Base-by-base conservation (phyloP, 1,140 invertebrate species). In the Zaprionus africanus region DNA sequence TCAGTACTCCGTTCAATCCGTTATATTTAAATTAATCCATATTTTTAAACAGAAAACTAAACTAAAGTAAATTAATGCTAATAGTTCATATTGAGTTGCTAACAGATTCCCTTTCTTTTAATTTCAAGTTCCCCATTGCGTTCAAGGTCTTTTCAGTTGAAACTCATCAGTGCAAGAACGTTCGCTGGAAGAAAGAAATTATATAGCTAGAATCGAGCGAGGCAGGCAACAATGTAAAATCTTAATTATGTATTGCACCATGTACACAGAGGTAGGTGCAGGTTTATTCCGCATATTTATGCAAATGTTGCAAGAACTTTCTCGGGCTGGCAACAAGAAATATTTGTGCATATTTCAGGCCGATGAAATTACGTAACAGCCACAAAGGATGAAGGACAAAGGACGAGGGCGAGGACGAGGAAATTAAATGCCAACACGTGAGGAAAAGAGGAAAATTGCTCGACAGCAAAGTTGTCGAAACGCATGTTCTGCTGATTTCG, bases 401-500 rank as follows among this genome's bases (percentile, higher is more conserved):
- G 31, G 6, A 34, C 28, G 13, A 11, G 59, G 26, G 17, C 28
- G 56, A 7, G 46, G 1, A 57, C 43, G 43, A 51, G 60, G 34
- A 57, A 66, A 59, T 64, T 69, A 75, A 86, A 90, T 90, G 82
- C 85, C 85, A 90, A 68, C 85, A 90, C 85, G 78, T 82, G 24
- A 80, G 63, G 46, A 28, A 57, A 34, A 49, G 65, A 19, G 26
- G 53, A 60, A 87, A 87, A 87, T 87, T 87, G 51, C 82, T 90
- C 69, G 68, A 85, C 79, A 90, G 71, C 72, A 46, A 59, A 59
- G 57, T 90, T 90, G 85, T 90, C 74, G 85, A 79, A 90, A 90
- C 85, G 81, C 85, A 86, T 90, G 85, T 90, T 80, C 46, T 70
- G 53, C 43, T 73, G 71, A 88, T 88, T 88, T 88, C 70, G 79